These are phyloP conservation scores for Eurypyga helias DNA, from an alignment of 2,113 vertebrate genomes.

Conservation along the genomic window DNA sequence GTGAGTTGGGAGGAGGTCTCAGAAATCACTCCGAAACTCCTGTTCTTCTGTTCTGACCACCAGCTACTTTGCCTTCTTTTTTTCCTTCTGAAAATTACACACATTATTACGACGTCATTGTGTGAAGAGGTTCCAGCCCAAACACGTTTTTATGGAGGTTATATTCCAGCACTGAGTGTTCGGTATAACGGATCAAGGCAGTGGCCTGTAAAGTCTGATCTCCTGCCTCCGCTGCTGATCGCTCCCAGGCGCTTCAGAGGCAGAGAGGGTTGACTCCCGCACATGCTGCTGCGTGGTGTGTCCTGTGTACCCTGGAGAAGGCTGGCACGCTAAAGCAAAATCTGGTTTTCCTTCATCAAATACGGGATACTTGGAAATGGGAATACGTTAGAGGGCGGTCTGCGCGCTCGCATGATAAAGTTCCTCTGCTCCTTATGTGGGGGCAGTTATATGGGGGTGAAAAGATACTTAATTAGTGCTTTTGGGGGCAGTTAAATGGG, in stretches of 20 bases:
- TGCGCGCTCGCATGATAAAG: accelerated
- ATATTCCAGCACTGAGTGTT: not conserved
- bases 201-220: not conserved
- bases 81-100: not conserved
- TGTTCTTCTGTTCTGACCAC: not conserved
- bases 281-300: not conserved
- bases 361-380: not conserved
- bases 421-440: not conserved
- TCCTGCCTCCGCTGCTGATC: not conserved
- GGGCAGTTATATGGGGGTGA: not conserved
- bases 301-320: not conserved
- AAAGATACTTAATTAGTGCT: not conserved
- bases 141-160: not conserved
- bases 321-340: not conserved
- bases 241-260: not conserved
- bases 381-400: not conserved
- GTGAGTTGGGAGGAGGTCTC: not conserved
- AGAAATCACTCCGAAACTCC: not conserved
- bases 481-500: too few relatives aligned
- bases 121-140: not conserved
- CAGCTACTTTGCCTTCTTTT: not conserved
- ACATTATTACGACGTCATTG: not conserved
- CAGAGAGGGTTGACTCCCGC: not conserved
- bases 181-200: not conserved
- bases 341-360: not conserved